A percentile compares a stretch with the other conserved stretches of the same genome.
phyloP scores from a whole-genome alignment of 2,113 vertebrate genomes.

The Mormyrus iriodes region DNA sequence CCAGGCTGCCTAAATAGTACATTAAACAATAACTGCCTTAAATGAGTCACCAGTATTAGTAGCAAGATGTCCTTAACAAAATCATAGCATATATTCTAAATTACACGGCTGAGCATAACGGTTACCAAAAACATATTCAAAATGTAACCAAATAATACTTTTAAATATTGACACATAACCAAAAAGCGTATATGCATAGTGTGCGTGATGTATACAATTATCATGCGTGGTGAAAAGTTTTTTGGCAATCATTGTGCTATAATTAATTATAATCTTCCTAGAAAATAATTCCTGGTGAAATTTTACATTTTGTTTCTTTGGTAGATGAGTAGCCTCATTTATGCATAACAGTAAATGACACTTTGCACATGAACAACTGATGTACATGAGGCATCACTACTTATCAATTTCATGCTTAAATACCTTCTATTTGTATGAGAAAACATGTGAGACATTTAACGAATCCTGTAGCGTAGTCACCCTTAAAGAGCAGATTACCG shows the following conservation, averaged over 20 bases:
- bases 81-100: background rate
- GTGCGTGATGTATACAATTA: background rate
- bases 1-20: background rate
- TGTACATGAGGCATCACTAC: background rate
- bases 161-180: background rate
- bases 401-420: conserved; percentile 1
- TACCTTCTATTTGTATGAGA: background rate
- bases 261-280: background rate
- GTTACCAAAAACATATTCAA: background rate
- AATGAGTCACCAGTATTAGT: background rate
- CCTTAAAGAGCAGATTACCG: background rate
- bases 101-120: background rate
- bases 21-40: background rate
- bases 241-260: background rate
- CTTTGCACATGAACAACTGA: background rate
- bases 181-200: background rate
- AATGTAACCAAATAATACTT: background rate
- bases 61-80: background rate
- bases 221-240: background rate
- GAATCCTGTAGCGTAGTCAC: background rate
- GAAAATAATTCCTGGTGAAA: background rate
- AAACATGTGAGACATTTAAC: background rate
- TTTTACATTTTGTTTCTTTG: background rate
- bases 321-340: background rate
- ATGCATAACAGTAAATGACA: background rate